These are phyloP conservation scores for Dione juno DNA, from an alignment of 2,888 invertebrate species.

Conservation along the genomic window DNA sequence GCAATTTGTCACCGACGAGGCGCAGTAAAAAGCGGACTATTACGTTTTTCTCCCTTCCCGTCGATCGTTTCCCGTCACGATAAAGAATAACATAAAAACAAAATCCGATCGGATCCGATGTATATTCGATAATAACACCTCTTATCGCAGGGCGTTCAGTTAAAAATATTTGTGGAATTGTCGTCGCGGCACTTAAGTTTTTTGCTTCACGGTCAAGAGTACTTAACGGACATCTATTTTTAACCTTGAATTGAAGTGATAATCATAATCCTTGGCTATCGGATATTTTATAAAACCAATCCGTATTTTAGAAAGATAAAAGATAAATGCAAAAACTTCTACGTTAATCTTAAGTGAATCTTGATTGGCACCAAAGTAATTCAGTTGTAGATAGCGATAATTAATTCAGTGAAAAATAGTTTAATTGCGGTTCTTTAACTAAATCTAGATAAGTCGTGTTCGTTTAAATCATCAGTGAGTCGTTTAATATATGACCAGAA, in stretches of 20 bases:
- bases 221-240: conserved; percentile 37
- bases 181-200: conserved; percentile 28
- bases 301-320: conserved; percentile 21
- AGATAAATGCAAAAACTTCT: not conserved
- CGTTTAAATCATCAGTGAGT: conserved; percentile 14
- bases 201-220: conserved; percentile 30
- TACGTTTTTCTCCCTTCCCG: conserved; percentile 49
- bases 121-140: conserved; percentile 45
- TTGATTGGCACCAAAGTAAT: conserved; percentile 25
- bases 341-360: conserved; percentile 18
- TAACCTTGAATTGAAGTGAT: conserved; percentile 41
- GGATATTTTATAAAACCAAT: conserved; percentile 13
- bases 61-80: conserved; percentile 48
- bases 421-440: conserved; percentile 19
- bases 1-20: conserved; percentile 45
- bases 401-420: conserved; percentile 24
- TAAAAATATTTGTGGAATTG: conserved; percentile 42
- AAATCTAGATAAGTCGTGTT: conserved; percentile 19
- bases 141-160: conserved; percentile 32
- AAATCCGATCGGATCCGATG: conserved; percentile 45
- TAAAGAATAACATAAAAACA: conserved; percentile 47
- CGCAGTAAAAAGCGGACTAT: conserved; percentile 44
- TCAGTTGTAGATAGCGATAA: conserved; percentile 23
- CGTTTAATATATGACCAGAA: conserved; percentile 1
- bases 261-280: conserved; percentile 20